phyloP scores from a whole-genome alignment of 2,888 invertebrate genomes.

The Athrips mouffetella region DNA sequence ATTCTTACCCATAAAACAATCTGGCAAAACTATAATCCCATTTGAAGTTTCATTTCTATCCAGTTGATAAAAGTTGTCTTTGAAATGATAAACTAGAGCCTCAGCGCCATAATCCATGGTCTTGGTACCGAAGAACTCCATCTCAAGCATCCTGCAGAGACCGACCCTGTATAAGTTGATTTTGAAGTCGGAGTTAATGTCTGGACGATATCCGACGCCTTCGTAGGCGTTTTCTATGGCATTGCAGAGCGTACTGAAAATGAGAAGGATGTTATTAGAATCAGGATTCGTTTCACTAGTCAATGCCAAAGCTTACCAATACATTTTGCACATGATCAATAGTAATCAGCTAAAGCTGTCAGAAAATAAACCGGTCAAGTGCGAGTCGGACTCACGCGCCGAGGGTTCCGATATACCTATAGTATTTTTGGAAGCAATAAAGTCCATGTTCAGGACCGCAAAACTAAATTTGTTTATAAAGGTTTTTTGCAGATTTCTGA shows the following conservation, averaged over 20 bases:
- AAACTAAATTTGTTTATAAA: no score
- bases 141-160: slow-evolving; percentile 84
- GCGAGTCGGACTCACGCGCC: no score
- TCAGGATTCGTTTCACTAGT: no score
- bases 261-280: no score
- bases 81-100: slow-evolving; percentile 79
- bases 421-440: no score
- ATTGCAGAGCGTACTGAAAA: slow-evolving; percentile 71
- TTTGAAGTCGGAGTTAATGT: slow-evolving; percentile 67
- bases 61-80: slow-evolving; percentile 78
- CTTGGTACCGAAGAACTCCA: slow-evolving; percentile 40
- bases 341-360: no score
- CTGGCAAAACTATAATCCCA: slow-evolving; percentile 75
- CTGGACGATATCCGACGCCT: slow-evolving; percentile 83
- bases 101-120: slow-evolving; percentile 67
- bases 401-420: no score
- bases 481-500: no score
- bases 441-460: no score
- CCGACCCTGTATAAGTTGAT: slow-evolving; percentile 84
- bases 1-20: slow-evolving; percentile 80
- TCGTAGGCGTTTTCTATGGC: slow-evolving; percentile 83
- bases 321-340: no score
- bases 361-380: no score
- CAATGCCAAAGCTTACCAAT: no score
- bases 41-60: slow-evolving; percentile 82